These are phyloP conservation scores for Clarias magur DNA, from an alignment of 2,113 vertebrate species.

Conservation along the genomic window DNA sequence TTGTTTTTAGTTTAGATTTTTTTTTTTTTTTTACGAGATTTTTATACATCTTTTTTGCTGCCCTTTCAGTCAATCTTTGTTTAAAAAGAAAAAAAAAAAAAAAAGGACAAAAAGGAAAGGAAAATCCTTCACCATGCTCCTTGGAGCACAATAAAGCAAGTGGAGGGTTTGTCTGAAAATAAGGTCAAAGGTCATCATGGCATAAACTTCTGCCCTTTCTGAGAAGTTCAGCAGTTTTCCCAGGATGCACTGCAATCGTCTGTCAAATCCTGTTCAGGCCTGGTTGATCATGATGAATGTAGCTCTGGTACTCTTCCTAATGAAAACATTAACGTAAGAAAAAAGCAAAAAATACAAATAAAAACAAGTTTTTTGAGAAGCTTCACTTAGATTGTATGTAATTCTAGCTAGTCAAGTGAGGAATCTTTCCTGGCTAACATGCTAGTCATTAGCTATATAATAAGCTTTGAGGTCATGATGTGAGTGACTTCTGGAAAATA, in stretches of 20 bases:
- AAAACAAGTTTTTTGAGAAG: not conserved
- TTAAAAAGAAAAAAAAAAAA: not conserved
- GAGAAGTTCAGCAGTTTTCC: conserved; percentile 29
- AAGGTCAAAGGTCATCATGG: conserved; percentile 33
- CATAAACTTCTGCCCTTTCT: conserved; percentile 28
- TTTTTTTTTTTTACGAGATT: not conserved
- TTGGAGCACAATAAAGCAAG: not conserved
- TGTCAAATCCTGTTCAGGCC: not conserved
- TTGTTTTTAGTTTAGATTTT: not conserved
- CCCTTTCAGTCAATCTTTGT: not conserved
- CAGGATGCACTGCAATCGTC: conserved; percentile 2
- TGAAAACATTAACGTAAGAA: not conserved
- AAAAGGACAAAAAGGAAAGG: not conserved
- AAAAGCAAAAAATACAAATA: not conserved
- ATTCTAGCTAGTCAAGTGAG: not conserved
- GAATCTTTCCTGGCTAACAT: not conserved
- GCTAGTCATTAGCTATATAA: not conserved
- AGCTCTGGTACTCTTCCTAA: not conserved
- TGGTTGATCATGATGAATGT: not conserved
- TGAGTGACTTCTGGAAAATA: not conserved
- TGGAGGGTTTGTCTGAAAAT: conserved; percentile 34
- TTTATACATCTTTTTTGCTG: not conserved
- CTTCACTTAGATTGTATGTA: not conserved
- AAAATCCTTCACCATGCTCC: not conserved
- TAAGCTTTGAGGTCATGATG: not conserved